These are phyloP conservation scores for Choloepus didactylus DNA, from an alignment of 2,797 vertebrate species.

Conservation along the genomic window DNA sequence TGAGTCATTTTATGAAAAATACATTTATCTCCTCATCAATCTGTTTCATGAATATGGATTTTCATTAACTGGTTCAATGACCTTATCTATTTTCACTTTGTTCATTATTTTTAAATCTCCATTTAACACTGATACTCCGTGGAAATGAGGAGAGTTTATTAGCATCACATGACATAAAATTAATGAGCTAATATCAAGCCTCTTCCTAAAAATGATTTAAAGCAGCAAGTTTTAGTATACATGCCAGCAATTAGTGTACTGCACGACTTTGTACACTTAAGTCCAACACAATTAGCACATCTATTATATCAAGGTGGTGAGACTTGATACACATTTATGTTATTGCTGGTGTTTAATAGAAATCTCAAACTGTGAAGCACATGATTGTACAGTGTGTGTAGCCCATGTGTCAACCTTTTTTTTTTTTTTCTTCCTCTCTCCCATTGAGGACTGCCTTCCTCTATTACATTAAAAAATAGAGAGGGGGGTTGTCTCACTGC, in stretches of 20 bases:
- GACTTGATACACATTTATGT: background rate
- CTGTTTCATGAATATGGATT: background rate
- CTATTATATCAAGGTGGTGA: background rate
- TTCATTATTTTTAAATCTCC: slow-evolving; percentile 46
- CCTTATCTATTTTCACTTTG: background rate
- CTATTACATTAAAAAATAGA: background rate
- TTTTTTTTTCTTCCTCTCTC: background rate
- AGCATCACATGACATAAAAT: background rate
- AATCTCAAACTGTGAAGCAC: background rate
- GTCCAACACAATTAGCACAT: background rate
- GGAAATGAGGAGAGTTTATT: background rate
- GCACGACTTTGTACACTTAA: background rate
- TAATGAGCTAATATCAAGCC: background rate
- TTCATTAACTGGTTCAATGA: slow-evolving; percentile 33
- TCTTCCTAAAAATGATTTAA: background rate
- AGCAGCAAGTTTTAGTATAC: background rate
- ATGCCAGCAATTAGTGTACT: background rate
- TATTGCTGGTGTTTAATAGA: background rate
- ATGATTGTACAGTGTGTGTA: no score
- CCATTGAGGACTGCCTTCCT: no score
- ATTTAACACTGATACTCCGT: background rate
- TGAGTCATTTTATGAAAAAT: slow-evolving; percentile 37
- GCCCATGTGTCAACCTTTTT: background rate
- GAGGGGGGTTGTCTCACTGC: background rate
- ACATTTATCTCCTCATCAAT: background rate